Evolutionary conservation across 2,113 vertebrate species (phyloP).

Genomic region (Mesoclemmys tuberculata): DNA sequence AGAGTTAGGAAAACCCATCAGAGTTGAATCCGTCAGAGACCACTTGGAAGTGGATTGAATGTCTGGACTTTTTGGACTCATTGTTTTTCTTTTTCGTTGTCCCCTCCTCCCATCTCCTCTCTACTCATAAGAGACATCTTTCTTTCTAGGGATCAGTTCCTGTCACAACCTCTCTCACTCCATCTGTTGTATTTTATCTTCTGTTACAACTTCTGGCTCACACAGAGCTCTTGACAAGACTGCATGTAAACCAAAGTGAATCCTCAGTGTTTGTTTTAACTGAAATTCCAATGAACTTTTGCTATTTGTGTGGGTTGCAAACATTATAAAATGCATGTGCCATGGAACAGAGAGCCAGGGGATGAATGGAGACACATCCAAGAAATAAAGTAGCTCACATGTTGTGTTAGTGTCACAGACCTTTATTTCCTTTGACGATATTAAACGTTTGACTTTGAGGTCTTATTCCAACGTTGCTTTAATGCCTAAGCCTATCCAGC

Average conservation of each 20-base stretch:
- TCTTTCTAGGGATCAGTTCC: not conserved
- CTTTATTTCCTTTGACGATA: not conserved
- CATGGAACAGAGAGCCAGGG: not conserved
- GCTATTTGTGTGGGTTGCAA: not conserved
- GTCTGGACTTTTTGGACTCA: not conserved
- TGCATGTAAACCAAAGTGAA: not conserved
- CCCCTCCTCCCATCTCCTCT: no score
- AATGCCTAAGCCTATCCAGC: no score
- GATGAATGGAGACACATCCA: not conserved
- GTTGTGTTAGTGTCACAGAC: not conserved
- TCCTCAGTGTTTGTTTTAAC: not conserved
- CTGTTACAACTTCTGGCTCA: not conserved
- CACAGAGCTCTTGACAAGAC: not conserved
- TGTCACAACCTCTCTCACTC: not conserved
- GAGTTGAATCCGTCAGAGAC: no score
- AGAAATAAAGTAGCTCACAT: not conserved
- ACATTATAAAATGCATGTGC: not conserved
- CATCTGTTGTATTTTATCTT: not conserved
- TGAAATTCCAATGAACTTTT: not conserved
- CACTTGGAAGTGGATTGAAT: not conserved
- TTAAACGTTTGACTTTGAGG: not conserved
- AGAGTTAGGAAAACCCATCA: not conserved
- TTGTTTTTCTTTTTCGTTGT: not conserved
- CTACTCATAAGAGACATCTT: not conserved
- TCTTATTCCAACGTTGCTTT: not conserved